Conservation (phyloP, 2,888 invertebrate species). For the Sabatieria punctata region DNA sequence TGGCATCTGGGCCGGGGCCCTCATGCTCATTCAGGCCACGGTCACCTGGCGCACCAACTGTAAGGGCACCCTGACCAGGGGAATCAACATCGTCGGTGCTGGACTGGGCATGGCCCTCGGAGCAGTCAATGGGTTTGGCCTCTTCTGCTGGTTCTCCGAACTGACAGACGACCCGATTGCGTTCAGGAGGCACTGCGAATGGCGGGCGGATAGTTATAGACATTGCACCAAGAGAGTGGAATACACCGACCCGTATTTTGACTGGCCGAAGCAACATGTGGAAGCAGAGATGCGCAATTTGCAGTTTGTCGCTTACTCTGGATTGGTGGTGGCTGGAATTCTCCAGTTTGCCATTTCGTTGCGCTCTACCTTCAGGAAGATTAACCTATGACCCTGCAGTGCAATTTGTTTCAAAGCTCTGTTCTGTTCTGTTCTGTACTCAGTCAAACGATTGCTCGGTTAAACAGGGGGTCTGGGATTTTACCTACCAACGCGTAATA, state of each 20-base stretch:
- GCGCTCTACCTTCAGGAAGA: background rate
- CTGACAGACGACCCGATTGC: background rate
- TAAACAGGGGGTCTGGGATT: too few species aligned
- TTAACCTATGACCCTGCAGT: too few species aligned
- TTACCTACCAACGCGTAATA: too few species aligned
- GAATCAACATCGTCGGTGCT: background rate
- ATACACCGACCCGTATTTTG: background rate
- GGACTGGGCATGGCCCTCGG: constrained; percentile 1
- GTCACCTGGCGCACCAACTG: background rate
- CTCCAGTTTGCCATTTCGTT: background rate
- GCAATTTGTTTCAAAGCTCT: too few species aligned
- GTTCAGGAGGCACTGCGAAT: background rate
- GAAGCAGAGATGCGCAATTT: background rate
- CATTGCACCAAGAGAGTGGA: background rate
- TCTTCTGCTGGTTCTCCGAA: constrained; percentile 3
- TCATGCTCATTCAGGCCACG: background rate
- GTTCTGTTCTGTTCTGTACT: too few species aligned
- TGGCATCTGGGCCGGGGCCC: constrained; percentile 2
- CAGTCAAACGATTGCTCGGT: too few species aligned
- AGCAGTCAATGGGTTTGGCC: constrained; percentile 2
- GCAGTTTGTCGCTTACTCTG: background rate
- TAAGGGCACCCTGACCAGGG: background rate
- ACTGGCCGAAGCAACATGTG: background rate
- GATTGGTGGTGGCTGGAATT: background rate
- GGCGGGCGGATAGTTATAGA: background rate